Evolutionary conservation across 2,888 invertebrate genomes (phyloP).

Genomic region (Blastobasis lacticolella): DNA sequence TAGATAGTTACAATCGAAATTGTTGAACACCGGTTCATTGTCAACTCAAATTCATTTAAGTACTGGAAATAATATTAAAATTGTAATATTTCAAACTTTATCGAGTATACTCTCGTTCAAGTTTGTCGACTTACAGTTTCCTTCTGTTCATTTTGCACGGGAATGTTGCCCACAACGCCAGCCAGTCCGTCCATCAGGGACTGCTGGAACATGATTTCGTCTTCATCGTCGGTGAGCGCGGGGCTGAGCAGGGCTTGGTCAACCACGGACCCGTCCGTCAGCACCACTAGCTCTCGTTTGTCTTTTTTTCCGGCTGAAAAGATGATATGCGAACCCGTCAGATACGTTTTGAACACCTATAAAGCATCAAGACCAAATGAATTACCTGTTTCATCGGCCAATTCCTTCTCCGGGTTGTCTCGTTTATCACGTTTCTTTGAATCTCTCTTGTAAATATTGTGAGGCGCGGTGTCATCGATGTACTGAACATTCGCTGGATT

Average conservation of each 20-base stretch:
- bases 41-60: too few species aligned
- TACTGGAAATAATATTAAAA: too few species aligned
- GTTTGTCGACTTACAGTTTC: constrained; percentile 57
- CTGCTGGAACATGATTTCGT: constrained; percentile 63
- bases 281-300: constrained; percentile 78
- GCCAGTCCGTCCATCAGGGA: constrained; percentile 78
- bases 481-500: constrained; percentile 78
- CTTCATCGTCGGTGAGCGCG: constrained; percentile 39
- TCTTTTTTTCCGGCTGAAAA: constrained; percentile 62
- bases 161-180: constrained; percentile 78
- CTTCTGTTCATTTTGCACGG: constrained; percentile 76
- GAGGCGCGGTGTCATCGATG: constrained; percentile 68
- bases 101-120: too few species aligned
- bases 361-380: too few species aligned
- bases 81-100: too few species aligned
- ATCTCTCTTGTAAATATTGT: constrained; percentile 69
- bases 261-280: constrained; percentile 80
- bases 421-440: constrained; percentile 60
- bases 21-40: too few species aligned
- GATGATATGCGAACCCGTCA: too few species aligned
- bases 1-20: too few species aligned
- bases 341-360: too few species aligned
- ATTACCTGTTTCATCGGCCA: constrained; percentile 40
- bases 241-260: constrained; percentile 75
- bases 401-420: constrained; percentile 64